Base-by-base conservation (phyloP, 1,140 invertebrate species). In the Eumaeus atala region DNA sequence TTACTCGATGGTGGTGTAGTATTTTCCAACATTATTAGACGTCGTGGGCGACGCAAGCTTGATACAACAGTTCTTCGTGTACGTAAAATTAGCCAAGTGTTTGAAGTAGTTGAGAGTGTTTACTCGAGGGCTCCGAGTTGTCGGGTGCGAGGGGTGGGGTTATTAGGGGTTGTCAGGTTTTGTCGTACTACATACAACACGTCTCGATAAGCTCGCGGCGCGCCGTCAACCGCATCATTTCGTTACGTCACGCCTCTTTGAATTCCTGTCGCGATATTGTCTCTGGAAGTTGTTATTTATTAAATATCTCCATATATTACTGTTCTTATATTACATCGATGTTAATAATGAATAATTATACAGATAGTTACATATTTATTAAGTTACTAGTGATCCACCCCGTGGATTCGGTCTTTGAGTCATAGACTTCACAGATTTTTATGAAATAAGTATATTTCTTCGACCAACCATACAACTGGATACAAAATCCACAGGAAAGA, bases 151-250 rank as follows among this genome's bases (percentile, higher is more conserved):
- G 5, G 28, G 38, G 18, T 56, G 55, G 48, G 54, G 48, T 37
- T 33, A 40, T 9, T 48, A 35, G 55, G 55, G 21, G 51, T 52
- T 14, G 17, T 33, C 12, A 54, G 58, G 48, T 51, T 37, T 44
- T 34, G 48, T 10, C 52, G 40, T 52, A 52, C 33, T 44, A 57
- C 48, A 51, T 61, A 58, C 60, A 44, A 54, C 64, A 62, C 59
- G 67, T 61, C 56, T 21, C 55, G 48, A 61, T 59, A 49, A 59
- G 51, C 57, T 36, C 59, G 64, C 52, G 49, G 55, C 56, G 28
- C 44, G 44, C 17, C 51, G 18, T 35, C 51, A 36, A 21, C 49
- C 51, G 38, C 34, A 18, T 52, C 37, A 58, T 51, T 40, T 51
- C 37, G 42, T 58, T 52, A 58, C 44, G 33, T 21, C 12, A 33